These are phyloP conservation scores for Ypsolopha sequella DNA, from an alignment of 2,888 invertebrate genomes.

Conservation along the genomic window DNA sequence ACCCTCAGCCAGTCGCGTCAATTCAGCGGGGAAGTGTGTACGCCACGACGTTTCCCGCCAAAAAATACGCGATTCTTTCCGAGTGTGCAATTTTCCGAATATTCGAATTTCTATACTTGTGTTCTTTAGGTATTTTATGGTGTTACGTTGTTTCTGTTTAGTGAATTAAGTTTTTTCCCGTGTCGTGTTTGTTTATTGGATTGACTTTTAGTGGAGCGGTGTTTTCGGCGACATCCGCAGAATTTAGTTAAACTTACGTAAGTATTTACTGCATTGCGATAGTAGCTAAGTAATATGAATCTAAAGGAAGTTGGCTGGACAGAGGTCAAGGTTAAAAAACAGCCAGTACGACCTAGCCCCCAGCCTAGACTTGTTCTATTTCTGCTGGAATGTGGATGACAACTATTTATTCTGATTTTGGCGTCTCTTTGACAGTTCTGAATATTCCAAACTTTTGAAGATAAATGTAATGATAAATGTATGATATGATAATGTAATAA, in stretches of 20 bases:
- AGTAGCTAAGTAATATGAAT: constrained; percentile 12
- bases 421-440: too few species aligned
- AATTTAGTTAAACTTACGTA: constrained; percentile 53
- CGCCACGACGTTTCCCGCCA: background rate
- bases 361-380: too few species aligned
- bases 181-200: constrained; percentile 23
- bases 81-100: constrained; percentile 43
- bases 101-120: constrained; percentile 29
- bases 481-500: too few species aligned
- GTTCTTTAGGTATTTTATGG: constrained; percentile 8
- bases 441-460: too few species aligned
- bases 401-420: too few species aligned
- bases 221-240: constrained; percentile 17
- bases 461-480: too few species aligned
- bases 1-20: background rate
- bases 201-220: constrained; percentile 25
- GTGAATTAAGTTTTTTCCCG: constrained; percentile 14
- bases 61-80: constrained; percentile 41
- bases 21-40: background rate
- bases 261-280: constrained; percentile 65
- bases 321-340: too few species aligned
- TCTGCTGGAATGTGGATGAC: too few species aligned
- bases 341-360: too few species aligned
- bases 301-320: too few species aligned
- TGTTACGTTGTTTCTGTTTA: constrained; percentile 15